Evolutionary conservation across 1,140 invertebrate genomes (phyloP).

Genomic region (Philaenus spumarius): DNA sequence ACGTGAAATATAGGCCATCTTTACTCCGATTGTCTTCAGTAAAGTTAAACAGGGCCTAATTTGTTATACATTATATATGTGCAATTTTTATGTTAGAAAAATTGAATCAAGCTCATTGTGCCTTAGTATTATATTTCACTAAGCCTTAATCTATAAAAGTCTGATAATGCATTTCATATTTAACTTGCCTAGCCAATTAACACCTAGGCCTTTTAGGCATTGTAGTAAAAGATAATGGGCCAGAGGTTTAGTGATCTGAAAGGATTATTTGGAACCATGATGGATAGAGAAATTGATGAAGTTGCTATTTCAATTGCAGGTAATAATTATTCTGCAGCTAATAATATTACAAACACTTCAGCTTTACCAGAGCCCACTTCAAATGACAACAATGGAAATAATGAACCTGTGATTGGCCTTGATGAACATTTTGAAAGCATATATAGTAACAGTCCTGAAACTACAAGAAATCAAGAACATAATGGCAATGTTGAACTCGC

Average conservation of each 20-base stretch:
- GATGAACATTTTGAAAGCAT: constrained; percentile 31
- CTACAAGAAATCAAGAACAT: constrained; percentile 15
- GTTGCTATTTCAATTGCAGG: constrained; percentile 20
- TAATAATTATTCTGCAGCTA: constrained; percentile 11
- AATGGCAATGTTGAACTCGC: constrained; percentile 9
- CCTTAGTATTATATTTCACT: too few relatives aligned
- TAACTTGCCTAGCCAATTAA: too few relatives aligned
- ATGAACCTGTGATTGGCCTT: constrained; percentile 13
- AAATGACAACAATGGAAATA: constrained; percentile 25
- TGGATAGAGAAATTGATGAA: constrained; percentile 27
- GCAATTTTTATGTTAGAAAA: too few relatives aligned
- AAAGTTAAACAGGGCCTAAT: too few relatives aligned
- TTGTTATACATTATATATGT: too few relatives aligned
- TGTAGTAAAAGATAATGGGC: constrained; percentile 28
- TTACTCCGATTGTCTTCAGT: too few relatives aligned
- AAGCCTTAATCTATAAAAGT: too few relatives aligned
- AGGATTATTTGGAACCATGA: constrained; percentile 30
- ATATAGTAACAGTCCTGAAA: constrained; percentile 26
- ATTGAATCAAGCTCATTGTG: too few relatives aligned
- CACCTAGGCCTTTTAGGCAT: neutral
- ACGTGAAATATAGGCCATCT: too few relatives aligned
- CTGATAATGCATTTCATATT: too few relatives aligned
- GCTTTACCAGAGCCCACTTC: neutral
- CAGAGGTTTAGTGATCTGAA: constrained; percentile 32
- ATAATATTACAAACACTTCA: neutral